phyloP scores from a whole-genome alignment of 1,140 invertebrate genomes.

The Drosophila kepulauana region DNA sequence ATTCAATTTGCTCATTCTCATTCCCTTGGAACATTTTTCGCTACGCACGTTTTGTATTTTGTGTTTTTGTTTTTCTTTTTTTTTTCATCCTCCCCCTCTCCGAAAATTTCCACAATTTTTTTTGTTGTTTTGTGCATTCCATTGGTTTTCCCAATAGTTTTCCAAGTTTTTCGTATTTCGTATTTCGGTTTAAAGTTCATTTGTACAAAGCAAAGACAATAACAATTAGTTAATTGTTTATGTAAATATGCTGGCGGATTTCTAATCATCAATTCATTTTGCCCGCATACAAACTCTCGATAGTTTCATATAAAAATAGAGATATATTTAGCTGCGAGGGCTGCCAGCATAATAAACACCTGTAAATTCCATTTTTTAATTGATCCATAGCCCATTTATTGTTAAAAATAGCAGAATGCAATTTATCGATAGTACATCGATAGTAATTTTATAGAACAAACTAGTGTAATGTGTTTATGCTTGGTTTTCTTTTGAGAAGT shows the following conservation, averaged over 20 bases:
- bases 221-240: constrained; percentile 51
- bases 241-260: constrained; percentile 43
- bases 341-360: not conserved
- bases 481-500: no score
- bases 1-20: constrained; percentile 64
- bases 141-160: not conserved
- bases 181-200: constrained; percentile 37
- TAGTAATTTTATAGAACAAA: no score
- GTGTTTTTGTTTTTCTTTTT: not conserved
- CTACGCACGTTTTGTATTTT: constrained; percentile 14
- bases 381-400: no score
- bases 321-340: constrained; percentile 22
- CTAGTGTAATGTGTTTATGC: no score
- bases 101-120: not conserved
- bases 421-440: no score
- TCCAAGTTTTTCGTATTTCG: not conserved
- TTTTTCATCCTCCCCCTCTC: not conserved
- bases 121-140: no score
- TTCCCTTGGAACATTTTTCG: constrained; percentile 19
- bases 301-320: constrained; percentile 39
- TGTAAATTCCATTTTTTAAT: no score
- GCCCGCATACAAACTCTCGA: constrained; percentile 18
- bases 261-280: constrained; percentile 67
- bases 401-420: no score
- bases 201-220: constrained; percentile 31